A percentile compares a stretch with the other conserved stretches of the same genome.
phyloP scores from a whole-genome alignment of 1,140 invertebrate species.

The Anagrus nilaparvatae region DNA sequence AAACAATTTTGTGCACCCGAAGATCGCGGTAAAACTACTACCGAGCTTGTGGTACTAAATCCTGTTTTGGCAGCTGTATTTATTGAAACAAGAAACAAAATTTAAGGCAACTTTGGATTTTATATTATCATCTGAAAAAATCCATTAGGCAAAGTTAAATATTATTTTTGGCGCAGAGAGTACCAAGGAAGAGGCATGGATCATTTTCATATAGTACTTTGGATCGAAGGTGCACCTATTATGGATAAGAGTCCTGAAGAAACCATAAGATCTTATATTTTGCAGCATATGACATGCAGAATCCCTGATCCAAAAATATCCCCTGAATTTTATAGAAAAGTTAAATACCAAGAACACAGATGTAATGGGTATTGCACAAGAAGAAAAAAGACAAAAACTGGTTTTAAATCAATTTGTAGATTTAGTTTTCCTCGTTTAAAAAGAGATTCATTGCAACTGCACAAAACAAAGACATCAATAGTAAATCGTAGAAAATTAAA shows the following conservation, averaged over 20 bases:
- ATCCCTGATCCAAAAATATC: constrained; percentile 18
- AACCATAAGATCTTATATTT: constrained; percentile 27
- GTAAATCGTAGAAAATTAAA: constrained; percentile 20
- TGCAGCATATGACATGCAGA: constrained; percentile 25
- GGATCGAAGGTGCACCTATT: constrained; percentile 25
- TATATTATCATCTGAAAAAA: constrained; percentile 21
- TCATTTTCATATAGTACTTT: constrained; percentile 28
- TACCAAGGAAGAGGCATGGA: constrained; percentile 26
- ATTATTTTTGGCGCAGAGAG: constrained; percentile 24
- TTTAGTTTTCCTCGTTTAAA: constrained; percentile 23
- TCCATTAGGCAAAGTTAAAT: constrained; percentile 22
- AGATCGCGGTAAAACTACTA: constrained; percentile 13
- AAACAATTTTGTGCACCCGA: constrained; percentile 20
- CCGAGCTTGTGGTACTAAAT: constrained; percentile 21
- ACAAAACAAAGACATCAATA: constrained; percentile 20
- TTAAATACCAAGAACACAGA: constrained; percentile 20
- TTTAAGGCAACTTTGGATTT: constrained; percentile 30
- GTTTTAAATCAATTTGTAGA: constrained; percentile 16
- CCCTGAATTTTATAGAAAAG: constrained; percentile 18
- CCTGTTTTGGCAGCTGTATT: constrained; percentile 25
- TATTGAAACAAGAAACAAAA: constrained; percentile 28
- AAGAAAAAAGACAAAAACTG: constrained; percentile 10
- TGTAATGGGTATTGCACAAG: constrained; percentile 20
- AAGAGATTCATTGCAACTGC: constrained; percentile 19
- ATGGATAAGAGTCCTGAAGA: constrained; percentile 17